phyloP scores from a whole-genome alignment of 2,797 vertebrate genomes.

The Buceros bicornis region DNA sequence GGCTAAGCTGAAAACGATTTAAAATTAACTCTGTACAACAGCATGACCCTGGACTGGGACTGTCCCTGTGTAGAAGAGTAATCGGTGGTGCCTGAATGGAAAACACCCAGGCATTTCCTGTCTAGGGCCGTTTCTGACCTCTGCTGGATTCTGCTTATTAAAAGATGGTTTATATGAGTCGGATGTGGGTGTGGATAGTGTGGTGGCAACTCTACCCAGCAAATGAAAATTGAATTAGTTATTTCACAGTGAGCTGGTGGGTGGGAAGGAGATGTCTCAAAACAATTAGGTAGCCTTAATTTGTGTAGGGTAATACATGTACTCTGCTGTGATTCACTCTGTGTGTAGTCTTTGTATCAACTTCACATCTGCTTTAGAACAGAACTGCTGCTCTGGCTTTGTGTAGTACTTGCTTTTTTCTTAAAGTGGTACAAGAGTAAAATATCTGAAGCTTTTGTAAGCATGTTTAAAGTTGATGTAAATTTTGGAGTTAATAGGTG shows the following conservation, averaged over 20 bases:
- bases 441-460: background rate
- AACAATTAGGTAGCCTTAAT: slow-evolving; percentile 45
- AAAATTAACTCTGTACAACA: background rate
- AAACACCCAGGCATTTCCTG: slow-evolving; percentile 62
- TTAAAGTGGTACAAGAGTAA: background rate
- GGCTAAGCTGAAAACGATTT: background rate
- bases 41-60: background rate
- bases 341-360: background rate
- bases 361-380: background rate
- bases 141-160: slow-evolving; percentile 64
- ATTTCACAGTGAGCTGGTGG: slow-evolving; percentile 26
- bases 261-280: slow-evolving; percentile 37
- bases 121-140: slow-evolving; percentile 57
- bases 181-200: slow-evolving; percentile 59
- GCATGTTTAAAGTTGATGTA: background rate
- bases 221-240: slow-evolving; percentile 62
- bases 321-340: slow-evolving; percentile 26
- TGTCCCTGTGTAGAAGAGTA: background rate
- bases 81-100: background rate
- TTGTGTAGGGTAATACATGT: background rate
- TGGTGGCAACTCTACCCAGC: slow-evolving; percentile 38
- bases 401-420: background rate
- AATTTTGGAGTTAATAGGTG: background rate
- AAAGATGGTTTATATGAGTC: slow-evolving; percentile 54
- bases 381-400: background rate